Evolutionary conservation across 2,888 invertebrate species (phyloP).

Genomic region (Lamproptera curius): DNA sequence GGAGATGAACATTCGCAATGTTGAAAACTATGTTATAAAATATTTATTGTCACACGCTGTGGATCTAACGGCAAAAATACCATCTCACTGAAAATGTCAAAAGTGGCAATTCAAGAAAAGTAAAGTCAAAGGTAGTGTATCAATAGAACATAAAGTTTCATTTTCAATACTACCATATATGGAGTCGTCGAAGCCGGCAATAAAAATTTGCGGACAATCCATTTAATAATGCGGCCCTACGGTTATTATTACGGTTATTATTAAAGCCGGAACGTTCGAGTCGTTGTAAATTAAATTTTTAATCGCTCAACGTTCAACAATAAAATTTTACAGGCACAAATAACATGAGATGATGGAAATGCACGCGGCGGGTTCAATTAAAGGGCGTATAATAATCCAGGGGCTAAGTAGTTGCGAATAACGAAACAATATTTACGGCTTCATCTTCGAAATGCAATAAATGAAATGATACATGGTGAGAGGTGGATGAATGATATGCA

Average conservation of each 20-base stretch:
- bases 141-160: too few species aligned
- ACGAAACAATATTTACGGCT: conserved; percentile 17
- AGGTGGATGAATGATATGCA: conserved; percentile 16
- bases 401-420: conserved; percentile 1
- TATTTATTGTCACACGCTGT: too few species aligned
- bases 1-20: too few species aligned
- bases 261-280: conserved; percentile 2
- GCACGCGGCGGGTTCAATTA: conserved; percentile 13
- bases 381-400: conserved; percentile 11
- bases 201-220: not conserved
- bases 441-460: conserved; percentile 20
- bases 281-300: conserved; percentile 13
- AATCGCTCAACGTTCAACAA: conserved; percentile 16
- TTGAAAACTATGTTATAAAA: too few species aligned
- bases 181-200: not conserved
- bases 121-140: not conserved
- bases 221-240: not conserved
- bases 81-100: too few species aligned
- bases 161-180: not conserved
- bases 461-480: conserved; percentile 4
- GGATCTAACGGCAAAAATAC: too few species aligned
- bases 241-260: not conserved
- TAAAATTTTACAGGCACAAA: conserved; percentile 18
- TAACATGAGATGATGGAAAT: conserved; percentile 15
- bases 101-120: not conserved